A percentile compares a stretch with the other conserved stretches of the same genome.
phyloP scores from a whole-genome alignment of 2,797 vertebrate genomes.

The Esox masquinongy region DNA sequence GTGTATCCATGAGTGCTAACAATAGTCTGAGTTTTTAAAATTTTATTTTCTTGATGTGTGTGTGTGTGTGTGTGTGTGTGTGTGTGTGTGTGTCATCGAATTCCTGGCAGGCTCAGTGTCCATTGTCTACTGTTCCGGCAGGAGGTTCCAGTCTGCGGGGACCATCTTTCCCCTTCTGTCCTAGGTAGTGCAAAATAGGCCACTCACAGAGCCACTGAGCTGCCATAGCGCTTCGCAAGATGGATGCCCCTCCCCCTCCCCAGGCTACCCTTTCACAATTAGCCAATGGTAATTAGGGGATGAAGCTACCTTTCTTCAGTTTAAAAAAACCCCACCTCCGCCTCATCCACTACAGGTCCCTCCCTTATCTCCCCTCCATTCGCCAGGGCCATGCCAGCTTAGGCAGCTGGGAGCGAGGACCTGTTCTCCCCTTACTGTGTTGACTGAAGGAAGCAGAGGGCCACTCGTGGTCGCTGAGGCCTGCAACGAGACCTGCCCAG shows the following conservation, averaged over 20 bases:
- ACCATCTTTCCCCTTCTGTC: constrained; percentile 65
- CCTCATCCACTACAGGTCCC: constrained; percentile 19
- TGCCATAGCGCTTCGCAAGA: constrained; percentile 37
- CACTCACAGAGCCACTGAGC: constrained; percentile 29
- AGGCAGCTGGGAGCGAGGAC: constrained; percentile 10
- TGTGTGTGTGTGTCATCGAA: constrained; percentile 52
- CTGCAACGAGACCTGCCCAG: constrained; percentile 44
- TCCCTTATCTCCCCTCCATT: constrained; percentile 41
- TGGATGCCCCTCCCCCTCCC: constrained; percentile 61
- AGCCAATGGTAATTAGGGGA: constrained; percentile 73
- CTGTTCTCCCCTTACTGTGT: constrained; percentile 21
- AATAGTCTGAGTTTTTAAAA: constrained; percentile 35
- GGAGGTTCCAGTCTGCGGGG: constrained; percentile 63
- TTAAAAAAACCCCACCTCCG: constrained; percentile 9
- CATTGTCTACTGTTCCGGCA: constrained; percentile 61
- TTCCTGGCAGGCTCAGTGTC: constrained; percentile 60
- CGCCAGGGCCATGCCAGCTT: constrained; percentile 39
- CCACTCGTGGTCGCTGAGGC: constrained; percentile 54
- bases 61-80: constrained; percentile 19
- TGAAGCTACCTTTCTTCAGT: constrained; percentile 63
- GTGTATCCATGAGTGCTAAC: constrained; percentile 37
- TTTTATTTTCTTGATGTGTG: constrained; percentile 11
- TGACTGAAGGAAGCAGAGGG: constrained; percentile 48
- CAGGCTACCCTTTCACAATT: constrained; percentile 77
- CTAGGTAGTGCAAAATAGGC: constrained; percentile 50